phyloP scores from a whole-genome alignment of 1,140 invertebrate species.

The Calephelis virginiensis region DNA sequence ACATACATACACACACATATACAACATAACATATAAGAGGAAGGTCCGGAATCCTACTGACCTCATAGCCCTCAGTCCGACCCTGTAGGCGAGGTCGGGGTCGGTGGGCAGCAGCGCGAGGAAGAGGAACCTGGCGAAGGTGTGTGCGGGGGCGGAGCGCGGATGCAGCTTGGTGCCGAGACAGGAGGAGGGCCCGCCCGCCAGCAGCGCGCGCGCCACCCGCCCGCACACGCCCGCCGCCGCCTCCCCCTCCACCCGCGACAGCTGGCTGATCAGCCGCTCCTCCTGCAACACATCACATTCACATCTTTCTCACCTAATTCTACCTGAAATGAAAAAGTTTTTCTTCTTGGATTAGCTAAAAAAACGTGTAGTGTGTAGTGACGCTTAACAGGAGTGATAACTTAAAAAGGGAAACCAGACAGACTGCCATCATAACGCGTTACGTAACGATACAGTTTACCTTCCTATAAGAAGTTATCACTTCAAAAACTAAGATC shows the following conservation, averaged over 20 bases:
- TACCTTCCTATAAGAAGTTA: too few species aligned
- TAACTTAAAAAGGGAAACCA: too few species aligned
- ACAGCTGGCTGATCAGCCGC: constrained; percentile 85
- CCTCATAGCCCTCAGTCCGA: constrained; percentile 82
- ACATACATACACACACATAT: too few species aligned
- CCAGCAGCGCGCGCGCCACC: constrained; percentile 82
- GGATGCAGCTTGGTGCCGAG: constrained; percentile 86
- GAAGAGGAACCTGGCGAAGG: constrained; percentile 89
- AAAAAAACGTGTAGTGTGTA: too few species aligned
- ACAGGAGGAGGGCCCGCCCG: constrained; percentile 87
- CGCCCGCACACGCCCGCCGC: constrained; percentile 81
- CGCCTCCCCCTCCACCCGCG: constrained; percentile 87
- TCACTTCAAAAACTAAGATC: too few species aligned
- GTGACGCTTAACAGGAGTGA: too few species aligned
- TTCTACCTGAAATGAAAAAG: background rate
- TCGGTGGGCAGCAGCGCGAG: constrained; percentile 85
- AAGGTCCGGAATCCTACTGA: constrained; percentile 25
- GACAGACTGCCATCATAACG: too few species aligned
- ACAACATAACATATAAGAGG: background rate
- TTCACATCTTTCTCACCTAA: background rate
- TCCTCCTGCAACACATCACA: constrained; percentile 81
- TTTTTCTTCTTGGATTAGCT: too few species aligned
- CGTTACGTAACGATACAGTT: too few species aligned
- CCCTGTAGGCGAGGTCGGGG: constrained; percentile 87
- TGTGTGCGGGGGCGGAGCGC: constrained; percentile 89